Evolutionary conservation across 2,797 vertebrate genomes (phyloP), one percentile per base, ranked within the genome.

Genomic region (Lagodon rhomboides): DNA sequence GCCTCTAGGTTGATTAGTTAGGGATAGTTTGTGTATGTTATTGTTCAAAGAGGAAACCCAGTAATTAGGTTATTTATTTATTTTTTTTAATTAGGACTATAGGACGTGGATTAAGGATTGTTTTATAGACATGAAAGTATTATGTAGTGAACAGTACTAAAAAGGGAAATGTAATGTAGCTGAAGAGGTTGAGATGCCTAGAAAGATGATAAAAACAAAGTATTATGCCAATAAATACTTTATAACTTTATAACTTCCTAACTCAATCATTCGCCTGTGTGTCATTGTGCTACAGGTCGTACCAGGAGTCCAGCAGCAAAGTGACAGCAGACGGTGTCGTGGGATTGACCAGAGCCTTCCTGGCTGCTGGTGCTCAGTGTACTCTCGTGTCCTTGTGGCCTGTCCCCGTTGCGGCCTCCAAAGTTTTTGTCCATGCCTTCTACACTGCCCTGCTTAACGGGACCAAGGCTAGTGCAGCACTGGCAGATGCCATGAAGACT

Each of bases 341-440:
- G 43, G 98, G 98, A 0, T 88, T 99, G 91, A 99, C 98, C 0
- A 92, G 98, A 78, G 98, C 98, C 49, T 99, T 99, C 95, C 95
- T 99, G 83, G 98, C 98, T 4, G 98, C 98, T 0, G 98, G 98
- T 0, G 96, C 97, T 5, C 98, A 98, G 63, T 99, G 98, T 49
- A 96, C 99, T 46, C 96, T 99, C 0, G 97, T 99, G 84, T 97
- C 98, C 7, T 93, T 99, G 85, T 99, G 98, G 98, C 98, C 98
- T 0, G 96, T 98, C 38, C 97, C 98, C 0, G 95, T 97, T n/a
- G 97, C 97, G 0, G 98, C 98, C 75, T 99, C 98, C 92, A 99
- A 99, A 93, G 96, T 97, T 92, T 98, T 99, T 62, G 95, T 98
- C 68, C 98, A 98, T 0, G 95, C 97, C 60, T 98, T 99, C 95